A percentile compares a stretch with the other conserved stretches of the same genome.
These are phyloP conservation scores for Siderastrea siderea DNA, from an alignment of 92 coral and sea anemone genomes.

Conservation along the genomic window DNA sequence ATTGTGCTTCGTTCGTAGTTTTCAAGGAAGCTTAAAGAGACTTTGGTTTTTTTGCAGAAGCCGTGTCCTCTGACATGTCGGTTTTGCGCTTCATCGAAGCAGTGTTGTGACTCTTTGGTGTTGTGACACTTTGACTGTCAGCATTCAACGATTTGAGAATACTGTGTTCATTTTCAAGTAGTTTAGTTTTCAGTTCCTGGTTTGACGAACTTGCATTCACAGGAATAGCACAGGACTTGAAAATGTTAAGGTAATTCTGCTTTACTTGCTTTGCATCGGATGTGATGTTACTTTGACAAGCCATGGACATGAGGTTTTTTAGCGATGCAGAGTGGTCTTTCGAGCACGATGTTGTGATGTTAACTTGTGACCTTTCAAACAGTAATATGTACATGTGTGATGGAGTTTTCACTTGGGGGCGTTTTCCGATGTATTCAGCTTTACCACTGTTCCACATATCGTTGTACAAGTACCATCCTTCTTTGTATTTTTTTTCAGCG, in stretches of 20 bases:
- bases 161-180: constrained; percentile 7
- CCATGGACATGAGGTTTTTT: constrained; percentile 4
- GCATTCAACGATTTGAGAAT: not conserved
- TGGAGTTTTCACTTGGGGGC: constrained; percentile 13
- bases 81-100: too few relatives aligned
- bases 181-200: not conserved
- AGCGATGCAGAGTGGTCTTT: not conserved
- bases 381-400: constrained; percentile 15
- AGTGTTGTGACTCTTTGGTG: not conserved
- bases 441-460: constrained; percentile 27
- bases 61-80: too few relatives aligned
- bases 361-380: constrained; percentile 9
- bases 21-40: not conserved
- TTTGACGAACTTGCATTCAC: not conserved
- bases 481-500: not conserved
- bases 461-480: constrained; percentile 38
- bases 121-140: not conserved
- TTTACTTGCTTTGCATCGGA: constrained; percentile 12
- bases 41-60: not conserved
- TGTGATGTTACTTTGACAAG: not conserved
- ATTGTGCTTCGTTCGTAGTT: too few relatives aligned
- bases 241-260: not conserved
- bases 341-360: constrained; percentile 19
- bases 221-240: not conserved
- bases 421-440: constrained; percentile 13